A percentile compares a stretch with the other conserved stretches of the same genome.
Conservation (phyloP, 2,113 vertebrate species). For the Zosterops japonicus region DNA sequence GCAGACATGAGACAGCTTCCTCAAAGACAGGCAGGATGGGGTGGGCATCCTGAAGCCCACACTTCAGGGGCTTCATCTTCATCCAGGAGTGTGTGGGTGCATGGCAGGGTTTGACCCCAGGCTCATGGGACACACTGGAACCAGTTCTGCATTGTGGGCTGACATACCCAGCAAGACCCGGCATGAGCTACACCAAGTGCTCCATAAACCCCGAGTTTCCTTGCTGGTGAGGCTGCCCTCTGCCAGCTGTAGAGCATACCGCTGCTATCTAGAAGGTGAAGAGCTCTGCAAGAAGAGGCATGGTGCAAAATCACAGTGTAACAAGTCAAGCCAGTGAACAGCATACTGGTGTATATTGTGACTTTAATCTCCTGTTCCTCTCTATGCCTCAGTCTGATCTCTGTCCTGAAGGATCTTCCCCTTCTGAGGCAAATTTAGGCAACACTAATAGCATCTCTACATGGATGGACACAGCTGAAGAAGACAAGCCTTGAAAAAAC, state of each 20-base stretch:
- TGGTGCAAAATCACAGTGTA: background rate
- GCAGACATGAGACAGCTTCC: background rate
- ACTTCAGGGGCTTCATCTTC: background rate
- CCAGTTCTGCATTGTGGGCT: background rate
- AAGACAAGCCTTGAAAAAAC: background rate
- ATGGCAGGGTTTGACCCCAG: background rate
- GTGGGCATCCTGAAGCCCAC: rapidly evolving
- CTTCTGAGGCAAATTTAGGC: background rate
- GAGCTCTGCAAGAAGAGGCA: background rate
- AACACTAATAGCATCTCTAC: background rate
- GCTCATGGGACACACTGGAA: background rate
- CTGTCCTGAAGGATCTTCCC: background rate
- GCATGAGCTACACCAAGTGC: background rate
- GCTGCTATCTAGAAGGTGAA: background rate
- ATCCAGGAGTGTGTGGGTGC: rapidly evolving
- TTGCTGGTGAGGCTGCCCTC: background rate
- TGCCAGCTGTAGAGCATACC: background rate
- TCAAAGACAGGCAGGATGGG: rapidly evolving
- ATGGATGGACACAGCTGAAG: background rate
- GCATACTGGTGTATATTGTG: background rate
- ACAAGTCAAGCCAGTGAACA: background rate
- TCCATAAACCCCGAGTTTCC: background rate
- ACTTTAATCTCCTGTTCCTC: background rate
- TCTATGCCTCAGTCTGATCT: background rate
- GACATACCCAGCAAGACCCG: rapidly evolving